Evolutionary conservation across 2,888 invertebrate genomes (phyloP).

Genomic region (Harmothoe impar): DNA sequence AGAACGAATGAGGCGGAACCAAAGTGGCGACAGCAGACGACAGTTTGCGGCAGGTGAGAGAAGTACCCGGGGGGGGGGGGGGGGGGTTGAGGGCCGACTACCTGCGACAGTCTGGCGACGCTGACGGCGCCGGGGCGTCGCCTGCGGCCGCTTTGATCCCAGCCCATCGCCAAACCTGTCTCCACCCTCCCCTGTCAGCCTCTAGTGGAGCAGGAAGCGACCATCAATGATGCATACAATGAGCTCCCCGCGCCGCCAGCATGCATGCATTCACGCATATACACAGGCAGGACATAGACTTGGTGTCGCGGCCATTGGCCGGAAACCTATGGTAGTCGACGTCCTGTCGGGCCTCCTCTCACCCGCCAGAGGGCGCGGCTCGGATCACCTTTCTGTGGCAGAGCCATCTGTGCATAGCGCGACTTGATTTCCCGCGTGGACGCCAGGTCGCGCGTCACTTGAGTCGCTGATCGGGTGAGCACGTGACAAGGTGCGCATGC

Average conservation of each 20-base stretch:
- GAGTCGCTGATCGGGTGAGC: not conserved
- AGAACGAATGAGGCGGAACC: too few species aligned
- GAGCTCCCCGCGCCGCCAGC: not conserved
- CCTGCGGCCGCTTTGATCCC: not conserved
- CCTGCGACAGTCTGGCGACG: conserved; percentile 40
- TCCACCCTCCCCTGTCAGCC: not conserved
- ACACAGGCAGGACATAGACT: not conserved
- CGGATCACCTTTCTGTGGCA: not conserved
- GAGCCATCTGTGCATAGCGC: not conserved
- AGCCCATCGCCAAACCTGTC: not conserved
- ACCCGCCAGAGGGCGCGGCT: not conserved
- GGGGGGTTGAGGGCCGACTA: not conserved
- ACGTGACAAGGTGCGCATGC: conserved; percentile 18
- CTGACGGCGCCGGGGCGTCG: not conserved
- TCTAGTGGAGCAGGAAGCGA: not conserved
- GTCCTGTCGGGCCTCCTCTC: not conserved
- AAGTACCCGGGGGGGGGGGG: too few species aligned
- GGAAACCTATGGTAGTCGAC: not conserved
- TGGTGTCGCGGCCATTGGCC: not conserved
- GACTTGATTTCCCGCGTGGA: conserved; percentile 3
- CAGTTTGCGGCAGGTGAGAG: too few species aligned
- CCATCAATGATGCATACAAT: conserved; percentile 42
- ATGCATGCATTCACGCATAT: not conserved
- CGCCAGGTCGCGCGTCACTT: not conserved
- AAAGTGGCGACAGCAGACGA: too few species aligned